phyloP scores from a whole-genome alignment of 64 coral and sea anemone species.

The Montipora efflorescens region DNA sequence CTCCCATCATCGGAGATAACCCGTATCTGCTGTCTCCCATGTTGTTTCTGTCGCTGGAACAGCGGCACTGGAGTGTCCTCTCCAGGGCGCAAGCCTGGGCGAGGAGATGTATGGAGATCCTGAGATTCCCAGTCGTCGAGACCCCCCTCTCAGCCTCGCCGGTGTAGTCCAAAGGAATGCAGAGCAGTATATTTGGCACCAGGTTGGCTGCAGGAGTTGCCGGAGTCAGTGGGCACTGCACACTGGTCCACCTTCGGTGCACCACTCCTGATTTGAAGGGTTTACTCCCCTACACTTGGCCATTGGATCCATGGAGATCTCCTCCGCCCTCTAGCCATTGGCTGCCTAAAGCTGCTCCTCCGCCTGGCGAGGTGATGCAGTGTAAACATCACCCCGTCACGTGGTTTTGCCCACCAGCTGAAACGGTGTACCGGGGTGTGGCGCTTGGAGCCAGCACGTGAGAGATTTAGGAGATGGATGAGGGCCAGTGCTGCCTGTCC shows the following conservation, averaged over 20 bases:
- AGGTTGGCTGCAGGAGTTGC: not conserved
- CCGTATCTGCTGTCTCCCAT: too few relatives aligned
- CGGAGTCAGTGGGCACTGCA: constrained; percentile 28
- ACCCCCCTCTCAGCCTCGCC: too few relatives aligned
- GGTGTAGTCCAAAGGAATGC: too few relatives aligned
- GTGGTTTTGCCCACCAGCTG: not conserved
- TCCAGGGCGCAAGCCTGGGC: too few relatives aligned
- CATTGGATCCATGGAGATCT: constrained; percentile 43
- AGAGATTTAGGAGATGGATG: constrained; percentile 69
- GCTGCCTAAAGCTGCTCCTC: not conserved
- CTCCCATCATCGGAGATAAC: too few relatives aligned
- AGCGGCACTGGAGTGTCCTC: too few relatives aligned
- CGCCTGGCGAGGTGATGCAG: not conserved
- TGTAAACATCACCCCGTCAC: not conserved
- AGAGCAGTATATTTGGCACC: too few relatives aligned
- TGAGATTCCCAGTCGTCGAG: too few relatives aligned
- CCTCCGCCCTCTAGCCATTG: constrained; percentile 65
- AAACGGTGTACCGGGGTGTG: constrained; percentile 63
- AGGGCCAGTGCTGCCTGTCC: constrained; percentile 55
- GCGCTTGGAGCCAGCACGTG: constrained; percentile 59
- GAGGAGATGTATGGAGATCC: too few relatives aligned
- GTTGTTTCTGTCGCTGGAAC: too few relatives aligned
- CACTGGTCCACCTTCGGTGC: constrained; percentile 38
- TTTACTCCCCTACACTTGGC: constrained; percentile 42
- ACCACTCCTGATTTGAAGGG: constrained; percentile 60